Base-by-base conservation (phyloP, 2,113 vertebrate species). In the Rafetus swinhoei region DNA sequence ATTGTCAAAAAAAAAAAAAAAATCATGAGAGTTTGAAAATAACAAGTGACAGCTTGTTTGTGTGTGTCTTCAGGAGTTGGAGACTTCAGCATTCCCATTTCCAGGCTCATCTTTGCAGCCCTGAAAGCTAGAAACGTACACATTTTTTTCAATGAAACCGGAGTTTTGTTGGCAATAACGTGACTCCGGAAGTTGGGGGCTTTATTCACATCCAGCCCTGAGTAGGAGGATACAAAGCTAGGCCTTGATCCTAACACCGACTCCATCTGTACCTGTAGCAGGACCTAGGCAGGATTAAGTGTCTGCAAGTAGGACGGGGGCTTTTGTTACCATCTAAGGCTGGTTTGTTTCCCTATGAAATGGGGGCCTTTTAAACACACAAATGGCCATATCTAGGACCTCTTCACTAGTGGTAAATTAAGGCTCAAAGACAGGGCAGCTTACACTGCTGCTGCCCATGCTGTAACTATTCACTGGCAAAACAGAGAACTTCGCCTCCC, bases 201-300 rank as follows among this genome's bases (percentile, higher is more conserved):
- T 69, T n/a, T 72, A 18, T 1, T 50, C 77, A 65, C 59, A 50
- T 76, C 74, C 7, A 76, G 24, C 52, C 9, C 52, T 3, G 0
- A 53, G 1, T 77, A 53, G n/a, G 21, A 35, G n/a, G 24, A 9
- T 45, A 29, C 52, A 9, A 45, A 2, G 88, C 10, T 0, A 5
- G 35, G 54, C 25, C 62, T 32, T 32, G 50, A 18, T 29, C 7
- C 22, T 53, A 29, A 79, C 32, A 25, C 14, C 11, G 27, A 18
- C 14, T 27, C 27, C 16, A 29, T 52, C 1, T 1, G 0, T 0
- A 12, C 18, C 39, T 45, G 6, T 7, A 76, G 74, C 65, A 69
- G 65, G 32, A 69, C 8, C 65, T 32, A n/a, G 32, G 16, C n/a
- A 69, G 65, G 65, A 21, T 69, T 69, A 18, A 69, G 65, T 35